Conservation (phyloP, 2,888 invertebrate species). For the Gnatocerus cornutus region DNA sequence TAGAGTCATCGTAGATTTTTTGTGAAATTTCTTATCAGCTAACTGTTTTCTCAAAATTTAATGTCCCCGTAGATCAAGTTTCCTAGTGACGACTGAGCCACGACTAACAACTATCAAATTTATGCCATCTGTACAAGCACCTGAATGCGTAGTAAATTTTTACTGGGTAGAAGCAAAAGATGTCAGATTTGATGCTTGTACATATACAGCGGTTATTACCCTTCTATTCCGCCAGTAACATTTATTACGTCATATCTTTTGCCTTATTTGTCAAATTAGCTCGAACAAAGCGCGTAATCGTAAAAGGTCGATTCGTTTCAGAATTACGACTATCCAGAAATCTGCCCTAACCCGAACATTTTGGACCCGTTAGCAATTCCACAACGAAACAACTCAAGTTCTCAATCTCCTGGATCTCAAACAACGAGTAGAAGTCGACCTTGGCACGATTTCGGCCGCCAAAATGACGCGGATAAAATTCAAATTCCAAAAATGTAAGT, state of each 20-base stretch:
- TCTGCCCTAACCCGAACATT: conserved; percentile 77
- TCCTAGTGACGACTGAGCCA: conserved; percentile 4
- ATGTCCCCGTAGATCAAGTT: not conserved
- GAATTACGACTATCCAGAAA: conserved; percentile 95
- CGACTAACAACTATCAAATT: conserved; percentile 8
- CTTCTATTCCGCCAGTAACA: conserved; percentile 20
- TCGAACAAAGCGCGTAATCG: conserved; percentile 6
- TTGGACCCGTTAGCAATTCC: conserved; percentile 68
- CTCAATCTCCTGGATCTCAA: conserved; percentile 70
- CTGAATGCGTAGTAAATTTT: conserved; percentile 1
- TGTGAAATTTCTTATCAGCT: too few relatives aligned
- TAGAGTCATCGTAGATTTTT: too few relatives aligned
- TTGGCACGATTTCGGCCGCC: conserved; percentile 95
- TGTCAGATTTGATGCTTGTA: conserved; percentile 19
- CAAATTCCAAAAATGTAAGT: conserved; percentile 99
- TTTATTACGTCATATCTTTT: conserved; percentile 9
- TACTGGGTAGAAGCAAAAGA: conserved; percentile 16
- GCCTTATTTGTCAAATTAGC: conserved; percentile 17
- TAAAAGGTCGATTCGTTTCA: conserved; percentile 64
- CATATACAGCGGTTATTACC: conserved; percentile 27
- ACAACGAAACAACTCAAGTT: conserved; percentile 66
- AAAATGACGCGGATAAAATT: conserved; percentile 96
- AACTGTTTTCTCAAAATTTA: not conserved
- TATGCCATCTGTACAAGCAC: conserved; percentile 18
- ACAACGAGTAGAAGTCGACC: conserved; percentile 84